Evolutionary conservation across 1,140 invertebrate species (phyloP).

Genomic region (Pseudoatta argentina): DNA sequence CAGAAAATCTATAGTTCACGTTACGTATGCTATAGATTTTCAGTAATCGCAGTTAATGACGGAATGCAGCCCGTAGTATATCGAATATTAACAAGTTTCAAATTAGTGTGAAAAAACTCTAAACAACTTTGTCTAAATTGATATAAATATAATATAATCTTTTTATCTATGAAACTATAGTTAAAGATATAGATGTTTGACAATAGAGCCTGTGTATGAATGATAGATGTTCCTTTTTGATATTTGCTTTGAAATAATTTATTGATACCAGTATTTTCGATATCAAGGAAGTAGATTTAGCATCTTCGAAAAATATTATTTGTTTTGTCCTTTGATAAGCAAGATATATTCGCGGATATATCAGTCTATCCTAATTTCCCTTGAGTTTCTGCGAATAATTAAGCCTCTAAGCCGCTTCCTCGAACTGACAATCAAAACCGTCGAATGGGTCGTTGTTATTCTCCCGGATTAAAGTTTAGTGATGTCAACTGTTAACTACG

Average conservation of each 20-base stretch:
- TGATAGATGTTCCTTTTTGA: neutral
- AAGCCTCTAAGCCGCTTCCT: slow-evolving; percentile 52
- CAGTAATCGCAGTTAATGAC: too few species aligned
- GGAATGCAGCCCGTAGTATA: too few species aligned
- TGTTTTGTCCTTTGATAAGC: slow-evolving; percentile 13
- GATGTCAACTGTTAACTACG: slow-evolving; percentile 56
- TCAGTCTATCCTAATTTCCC: slow-evolving; percentile 68
- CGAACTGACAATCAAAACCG: slow-evolving; percentile 69
- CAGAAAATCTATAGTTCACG: too few species aligned
- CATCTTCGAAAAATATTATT: neutral
- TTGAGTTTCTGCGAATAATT: slow-evolving; percentile 65
- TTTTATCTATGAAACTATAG: neutral
- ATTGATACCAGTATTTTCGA: neutral
- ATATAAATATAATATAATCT: neutral
- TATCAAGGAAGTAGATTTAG: neutral
- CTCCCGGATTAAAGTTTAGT: slow-evolving; percentile 58
- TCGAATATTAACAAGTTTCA: slow-evolving; percentile 65
- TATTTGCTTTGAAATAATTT: slow-evolving; percentile 4
- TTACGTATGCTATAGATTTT: too few species aligned
- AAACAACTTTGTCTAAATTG: neutral
- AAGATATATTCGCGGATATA: slow-evolving; percentile 11
- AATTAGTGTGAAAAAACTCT: slow-evolving; percentile 29
- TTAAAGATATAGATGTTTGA: neutral
- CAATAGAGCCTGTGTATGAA: neutral
- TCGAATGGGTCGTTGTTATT: slow-evolving; percentile 50